phyloP scores from a whole-genome alignment of 2,888 invertebrate species.

The Geotrupes spiniger region DNA sequence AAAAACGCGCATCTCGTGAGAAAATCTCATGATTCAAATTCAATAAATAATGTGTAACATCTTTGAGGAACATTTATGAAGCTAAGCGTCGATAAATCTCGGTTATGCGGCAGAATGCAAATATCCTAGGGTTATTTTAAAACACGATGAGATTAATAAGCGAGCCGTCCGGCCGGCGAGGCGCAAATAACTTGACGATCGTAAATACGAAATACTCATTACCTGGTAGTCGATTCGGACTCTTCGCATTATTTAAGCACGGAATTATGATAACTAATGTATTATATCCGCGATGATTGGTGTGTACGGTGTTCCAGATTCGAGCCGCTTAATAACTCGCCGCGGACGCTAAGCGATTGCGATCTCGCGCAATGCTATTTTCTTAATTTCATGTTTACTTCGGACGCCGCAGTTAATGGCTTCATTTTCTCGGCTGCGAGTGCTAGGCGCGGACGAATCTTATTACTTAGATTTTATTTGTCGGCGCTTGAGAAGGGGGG shows the following conservation, averaged over 20 bases:
- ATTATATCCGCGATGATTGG: too few relatives aligned
- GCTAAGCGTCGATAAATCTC: conserved; percentile 24
- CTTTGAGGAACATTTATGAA: conserved; percentile 24
- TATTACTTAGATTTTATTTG: not conserved
- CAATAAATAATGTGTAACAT: conserved; percentile 27
- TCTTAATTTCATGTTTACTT: too few relatives aligned
- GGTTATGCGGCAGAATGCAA: conserved; percentile 23
- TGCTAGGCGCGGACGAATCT: not conserved
- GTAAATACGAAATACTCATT: conserved; percentile 6
- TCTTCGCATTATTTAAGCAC: too few relatives aligned
- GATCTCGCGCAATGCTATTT: too few relatives aligned
- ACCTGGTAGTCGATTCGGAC: not conserved
- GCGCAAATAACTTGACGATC: conserved; percentile 2
- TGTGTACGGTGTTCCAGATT: too few relatives aligned
- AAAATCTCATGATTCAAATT: conserved; percentile 23
- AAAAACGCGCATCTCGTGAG: conserved; percentile 21
- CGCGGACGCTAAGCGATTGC: too few relatives aligned
- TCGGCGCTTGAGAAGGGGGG: too few relatives aligned
- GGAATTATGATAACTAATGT: too few relatives aligned
- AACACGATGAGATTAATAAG: conserved; percentile 28
- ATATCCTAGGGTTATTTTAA: conserved; percentile 25
- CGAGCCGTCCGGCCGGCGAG: not conserved
- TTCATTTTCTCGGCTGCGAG: not conserved
- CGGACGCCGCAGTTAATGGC: too few relatives aligned
- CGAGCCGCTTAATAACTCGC: too few relatives aligned